Percentiles rank a stretch among this genome's conserved stretches.
phyloP scores from a whole-genome alignment of 2,113 vertebrate species.

The Pungitius pungitius region DNA sequence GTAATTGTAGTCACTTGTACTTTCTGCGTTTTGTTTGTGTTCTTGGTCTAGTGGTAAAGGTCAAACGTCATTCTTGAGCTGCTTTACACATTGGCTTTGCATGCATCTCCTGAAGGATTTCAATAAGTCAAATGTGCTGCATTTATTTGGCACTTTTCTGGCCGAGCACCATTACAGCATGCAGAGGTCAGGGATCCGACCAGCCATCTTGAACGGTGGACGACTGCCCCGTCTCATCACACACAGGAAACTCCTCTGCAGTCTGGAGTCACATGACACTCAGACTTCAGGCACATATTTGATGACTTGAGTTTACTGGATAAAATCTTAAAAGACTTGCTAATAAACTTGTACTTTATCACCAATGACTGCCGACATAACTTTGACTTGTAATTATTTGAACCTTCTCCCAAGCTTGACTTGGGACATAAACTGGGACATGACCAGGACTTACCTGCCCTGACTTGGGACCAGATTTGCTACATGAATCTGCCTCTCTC shows the following conservation, averaged over 20 bases:
- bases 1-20: neutral
- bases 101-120: constrained; percentile 40
- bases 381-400: neutral
- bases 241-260: neutral
- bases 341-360: no score
- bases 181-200: neutral
- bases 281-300: neutral
- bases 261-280: neutral
- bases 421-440: no score
- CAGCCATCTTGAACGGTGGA: neutral
- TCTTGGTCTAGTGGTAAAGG: neutral
- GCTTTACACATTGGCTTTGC: constrained; percentile 29
- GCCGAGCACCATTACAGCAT: neutral
- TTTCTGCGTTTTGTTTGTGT: neutral
- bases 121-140: constrained; percentile 16
- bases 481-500: no score
- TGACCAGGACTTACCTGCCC: no score
- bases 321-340: no score
- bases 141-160: neutral
- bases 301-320: neutral
- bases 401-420: neutral
- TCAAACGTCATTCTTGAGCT: neutral
- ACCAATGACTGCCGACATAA: neutral
- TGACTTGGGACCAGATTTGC: no score
- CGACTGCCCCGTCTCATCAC: neutral